Evolutionary conservation across 23 tunicate species (phyloP), one percentile per base, ranked within the genome.

Genomic region (Trididemnum clinides): DNA sequence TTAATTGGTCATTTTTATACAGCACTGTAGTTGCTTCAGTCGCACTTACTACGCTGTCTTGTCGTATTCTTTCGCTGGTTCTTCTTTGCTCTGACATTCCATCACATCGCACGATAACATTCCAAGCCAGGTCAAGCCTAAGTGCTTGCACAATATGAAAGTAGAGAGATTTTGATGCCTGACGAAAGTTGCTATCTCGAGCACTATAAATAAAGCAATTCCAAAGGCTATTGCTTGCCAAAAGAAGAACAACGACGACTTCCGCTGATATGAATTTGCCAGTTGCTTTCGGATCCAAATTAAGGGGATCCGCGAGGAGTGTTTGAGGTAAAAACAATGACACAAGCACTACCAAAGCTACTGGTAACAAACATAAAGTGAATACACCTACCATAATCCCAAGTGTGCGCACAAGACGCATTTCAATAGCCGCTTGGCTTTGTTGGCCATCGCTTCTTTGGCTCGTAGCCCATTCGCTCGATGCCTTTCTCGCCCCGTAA

Each of bases 311-410:
- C 1, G 34, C 57, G 25, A 15, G 51, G 27, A 57, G 75, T 5
- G 75, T 62, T 6, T 85, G 34, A 1, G 82, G 74, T 18, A 85
- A 36, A 28, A 34, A 58, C 1, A 74, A 29, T 18, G 29, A 54
- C 3, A 33, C 7, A 1, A 85, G 1, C 20, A 91, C 35, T 1
- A 82, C 80, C 2, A 91, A 15, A 3, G 64, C 51, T 0, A 83
- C 26, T 19, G 96, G 96, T 12, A 91, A 50, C 19, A 91, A 51
- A 35, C 91, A 80, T 0, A 82, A 29, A 20, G 82, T 81, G 64
- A 86, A 91, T 1, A 73, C 87, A 5, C 90, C 90, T 4, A 91
- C 96, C 96, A 91, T 91, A 7, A 91, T 64, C 19, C 75, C 81
- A 28, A 91, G 89, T 1, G 96, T 91, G 5, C 69, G 71, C n/a